These are phyloP conservation scores for Gorilla gorilla DNA, from an alignment of 2,113 vertebrate genomes.

Conservation along the genomic window DNA sequence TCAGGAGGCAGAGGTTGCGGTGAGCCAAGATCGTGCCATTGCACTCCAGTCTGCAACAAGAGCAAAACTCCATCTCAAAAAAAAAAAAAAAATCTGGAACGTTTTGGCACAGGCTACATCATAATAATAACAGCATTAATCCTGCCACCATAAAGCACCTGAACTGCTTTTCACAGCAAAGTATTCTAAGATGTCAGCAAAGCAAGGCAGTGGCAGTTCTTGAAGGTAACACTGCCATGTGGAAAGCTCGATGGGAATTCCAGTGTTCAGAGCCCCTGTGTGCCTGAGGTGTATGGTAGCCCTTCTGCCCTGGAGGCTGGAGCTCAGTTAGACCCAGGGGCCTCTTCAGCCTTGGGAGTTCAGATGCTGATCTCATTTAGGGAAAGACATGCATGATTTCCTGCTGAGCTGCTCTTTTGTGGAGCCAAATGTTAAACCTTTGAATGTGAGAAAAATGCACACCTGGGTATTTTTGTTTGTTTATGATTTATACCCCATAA, in stretches of 20 bases:
- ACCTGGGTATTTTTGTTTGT: conserved; percentile 14
- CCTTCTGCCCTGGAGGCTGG: neutral
- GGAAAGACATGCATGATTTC: neutral
- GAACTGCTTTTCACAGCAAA: neutral
- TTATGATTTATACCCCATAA: neutral
- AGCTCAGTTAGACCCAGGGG: neutral
- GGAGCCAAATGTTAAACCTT: neutral
- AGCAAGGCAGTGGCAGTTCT: neutral
- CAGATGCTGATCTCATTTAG: neutral
- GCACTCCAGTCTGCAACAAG: no score
- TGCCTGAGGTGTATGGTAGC: rapidly evolving
- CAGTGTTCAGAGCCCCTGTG: neutral
- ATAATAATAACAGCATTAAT: neutral
- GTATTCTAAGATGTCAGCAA: neutral
- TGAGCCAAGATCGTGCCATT: no score
- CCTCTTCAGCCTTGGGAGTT: neutral
- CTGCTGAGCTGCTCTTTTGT: neutral
- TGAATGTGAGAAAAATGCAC: neutral
- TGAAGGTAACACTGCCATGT: no score
- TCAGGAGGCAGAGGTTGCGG: no score
- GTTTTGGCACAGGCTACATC: neutral
- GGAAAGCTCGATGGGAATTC: no score
- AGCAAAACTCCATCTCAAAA: no score
- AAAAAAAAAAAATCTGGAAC: neutral
- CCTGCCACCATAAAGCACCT: neutral